A percentile compares a stretch with the other conserved stretches of the same genome.
Evolutionary conservation across 2,113 vertebrate genomes (phyloP).

Genomic region (Clarias magur): DNA sequence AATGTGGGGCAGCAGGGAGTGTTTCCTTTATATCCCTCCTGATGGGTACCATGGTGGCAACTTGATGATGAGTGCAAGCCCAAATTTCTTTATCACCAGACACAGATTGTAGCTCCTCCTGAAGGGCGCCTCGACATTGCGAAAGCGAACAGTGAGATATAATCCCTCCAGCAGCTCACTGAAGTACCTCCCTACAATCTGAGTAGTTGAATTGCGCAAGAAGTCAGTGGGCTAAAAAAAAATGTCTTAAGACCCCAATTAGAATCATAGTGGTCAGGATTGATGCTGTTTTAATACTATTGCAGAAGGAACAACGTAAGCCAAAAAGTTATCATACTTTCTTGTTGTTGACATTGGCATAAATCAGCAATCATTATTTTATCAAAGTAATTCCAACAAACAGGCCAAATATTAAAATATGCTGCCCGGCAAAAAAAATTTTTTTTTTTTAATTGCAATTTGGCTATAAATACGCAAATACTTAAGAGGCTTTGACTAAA

Average conservation of each 20-base stretch:
- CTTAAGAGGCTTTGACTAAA: too few species aligned
- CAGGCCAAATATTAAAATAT: too few species aligned
- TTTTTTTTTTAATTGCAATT: too few species aligned
- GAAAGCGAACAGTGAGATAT: neutral
- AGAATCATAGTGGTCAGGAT: neutral
- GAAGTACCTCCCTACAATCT: neutral
- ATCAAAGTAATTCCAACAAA: neutral
- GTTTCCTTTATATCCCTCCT: neutral
- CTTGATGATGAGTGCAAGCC: neutral
- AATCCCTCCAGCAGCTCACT: neutral
- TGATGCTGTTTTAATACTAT: neutral
- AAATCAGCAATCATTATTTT: neutral
- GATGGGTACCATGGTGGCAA: neutral
- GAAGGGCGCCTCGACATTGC: neutral
- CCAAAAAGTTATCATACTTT: neutral
- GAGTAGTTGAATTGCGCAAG: neutral
- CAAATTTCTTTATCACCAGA: neutral
- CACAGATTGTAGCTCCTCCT: slow-evolving; percentile 7
- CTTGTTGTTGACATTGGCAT: neutral
- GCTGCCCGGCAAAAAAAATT: too few species aligned
- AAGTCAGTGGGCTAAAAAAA: neutral
- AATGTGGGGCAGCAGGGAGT: neutral
- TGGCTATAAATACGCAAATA: too few species aligned
- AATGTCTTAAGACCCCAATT: neutral
- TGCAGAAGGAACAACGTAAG: neutral